Evolutionary conservation across 2,113 vertebrate species (phyloP).

Genomic region (Rhinichthys klamathensis): DNA sequence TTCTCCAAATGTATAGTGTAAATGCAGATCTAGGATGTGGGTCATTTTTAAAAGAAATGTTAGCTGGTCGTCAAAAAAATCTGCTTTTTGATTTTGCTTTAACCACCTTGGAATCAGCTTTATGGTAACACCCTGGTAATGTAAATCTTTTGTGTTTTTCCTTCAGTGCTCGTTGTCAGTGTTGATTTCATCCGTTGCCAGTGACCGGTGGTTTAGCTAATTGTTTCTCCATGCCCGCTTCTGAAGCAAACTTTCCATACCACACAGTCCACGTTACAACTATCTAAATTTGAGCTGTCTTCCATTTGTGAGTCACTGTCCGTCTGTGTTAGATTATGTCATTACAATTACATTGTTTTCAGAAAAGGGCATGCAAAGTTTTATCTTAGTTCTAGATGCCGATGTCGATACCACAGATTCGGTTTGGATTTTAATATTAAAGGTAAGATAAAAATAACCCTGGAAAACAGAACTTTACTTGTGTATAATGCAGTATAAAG

Average conservation of each 20-base stretch:
- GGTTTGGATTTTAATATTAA: neutral
- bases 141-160: neutral
- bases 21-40: no score
- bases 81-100: no score
- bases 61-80: no score
- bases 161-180: conserved; percentile 1
- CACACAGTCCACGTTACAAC: conserved; percentile 41
- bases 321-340: conserved; percentile 49
- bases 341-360: conserved; percentile 51
- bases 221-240: conserved; percentile 18
- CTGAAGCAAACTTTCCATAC: conserved; percentile 42
- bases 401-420: neutral
- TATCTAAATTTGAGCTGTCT: conserved; percentile 43
- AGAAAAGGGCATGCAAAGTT: neutral
- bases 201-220: neutral
- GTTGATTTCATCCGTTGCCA: conserved; percentile 3
- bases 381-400: neutral
- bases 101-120: neutral
- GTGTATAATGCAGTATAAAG: no score
- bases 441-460: neutral
- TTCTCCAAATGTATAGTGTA: no score
- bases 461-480: neutral
- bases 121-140: neutral
- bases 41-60: no score
- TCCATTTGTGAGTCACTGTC: conserved; percentile 41